Percentiles rank a stretch among this genome's conserved stretches.
These are phyloP conservation scores for Platycercus adscitus DNA, from an alignment of 2,113 vertebrate species.

Conservation along the genomic window DNA sequence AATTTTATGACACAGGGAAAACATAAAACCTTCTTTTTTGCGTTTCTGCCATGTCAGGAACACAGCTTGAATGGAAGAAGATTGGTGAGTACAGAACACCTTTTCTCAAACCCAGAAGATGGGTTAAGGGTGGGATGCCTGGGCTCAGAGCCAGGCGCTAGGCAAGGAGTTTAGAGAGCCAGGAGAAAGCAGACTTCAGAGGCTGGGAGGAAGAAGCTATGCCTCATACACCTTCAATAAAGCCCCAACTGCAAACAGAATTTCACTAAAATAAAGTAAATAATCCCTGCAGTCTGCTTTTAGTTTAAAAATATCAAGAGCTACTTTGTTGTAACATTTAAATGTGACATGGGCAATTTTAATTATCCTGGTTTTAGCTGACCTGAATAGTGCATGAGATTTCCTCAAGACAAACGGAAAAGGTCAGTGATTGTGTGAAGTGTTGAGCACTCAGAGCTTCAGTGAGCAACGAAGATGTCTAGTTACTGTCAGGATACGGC, in stretches of 20 bases:
- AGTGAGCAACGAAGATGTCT: neutral
- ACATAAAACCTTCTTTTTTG: neutral
- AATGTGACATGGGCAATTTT: neutral
- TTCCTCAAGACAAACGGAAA: neutral
- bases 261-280: neutral
- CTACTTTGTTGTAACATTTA: neutral
- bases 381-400: neutral
- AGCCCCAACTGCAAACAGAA: neutral
- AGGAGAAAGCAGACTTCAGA: neutral
- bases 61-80: neutral
- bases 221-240: neutral
- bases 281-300: neutral
- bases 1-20: slow-evolving; percentile 16
- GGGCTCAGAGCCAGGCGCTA: neutral
- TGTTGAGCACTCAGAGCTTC: neutral
- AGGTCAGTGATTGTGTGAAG: neutral
- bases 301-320: neutral
- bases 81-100: neutral
- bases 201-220: neutral
- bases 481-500: neutral
- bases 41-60: neutral
- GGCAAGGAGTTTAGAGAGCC: neutral
- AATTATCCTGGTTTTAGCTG: neutral
- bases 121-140: neutral
- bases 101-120: neutral